Evolutionary conservation across 2,797 vertebrate species (phyloP), one percentile per base, ranked within the genome.

Genomic region (Dendrocincla tyrannina): DNA sequence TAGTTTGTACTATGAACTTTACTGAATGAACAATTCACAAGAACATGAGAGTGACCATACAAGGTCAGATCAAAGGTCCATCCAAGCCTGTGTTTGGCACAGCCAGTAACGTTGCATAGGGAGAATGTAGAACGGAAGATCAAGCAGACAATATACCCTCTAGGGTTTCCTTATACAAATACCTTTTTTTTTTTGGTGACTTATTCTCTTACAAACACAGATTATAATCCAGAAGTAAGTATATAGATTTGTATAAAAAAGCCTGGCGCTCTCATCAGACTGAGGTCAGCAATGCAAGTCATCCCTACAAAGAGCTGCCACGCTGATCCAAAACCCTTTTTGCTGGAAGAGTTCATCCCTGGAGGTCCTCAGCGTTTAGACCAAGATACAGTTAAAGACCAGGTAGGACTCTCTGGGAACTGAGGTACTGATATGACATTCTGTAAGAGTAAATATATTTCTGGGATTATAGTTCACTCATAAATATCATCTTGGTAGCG

Each of bases 401-500:
- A 83, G 78, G 37, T 37, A 77, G 9, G 23, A 28, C 66, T 96
- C 37, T 80, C 73, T 3, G 7, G 60, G 78, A 94, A 68, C 0
- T 85, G 35, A 44, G 88, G 64, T 85, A 88, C 81, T 47, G 80
- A 93, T 92, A 55, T 67, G 56, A 87, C 8, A 49, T 91, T 92
- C 90, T 87, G 11, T 53, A 72, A 94, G 91, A 93, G 89, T 89
- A 84, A 95, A 95, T 25, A 59, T 91, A 82, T 53, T 87, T 37
- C 46, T 75, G 59, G 73, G 66, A 64, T 96, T 97, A 42, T 86
- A 90, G 95, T 95, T 96, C 79, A 89, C 35, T 82, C 67, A 83
- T 88, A 96, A 97, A 95, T 95, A 91, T n/a, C 91, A 93, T 85
- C 83, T 92, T 39, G 81, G 18, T 20, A 16, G 27, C n/a, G 49